Evolutionary conservation across 2,797 vertebrate species (phyloP), one percentile per base, ranked within the genome.

Genomic region (Galaxias olidus): DNA sequence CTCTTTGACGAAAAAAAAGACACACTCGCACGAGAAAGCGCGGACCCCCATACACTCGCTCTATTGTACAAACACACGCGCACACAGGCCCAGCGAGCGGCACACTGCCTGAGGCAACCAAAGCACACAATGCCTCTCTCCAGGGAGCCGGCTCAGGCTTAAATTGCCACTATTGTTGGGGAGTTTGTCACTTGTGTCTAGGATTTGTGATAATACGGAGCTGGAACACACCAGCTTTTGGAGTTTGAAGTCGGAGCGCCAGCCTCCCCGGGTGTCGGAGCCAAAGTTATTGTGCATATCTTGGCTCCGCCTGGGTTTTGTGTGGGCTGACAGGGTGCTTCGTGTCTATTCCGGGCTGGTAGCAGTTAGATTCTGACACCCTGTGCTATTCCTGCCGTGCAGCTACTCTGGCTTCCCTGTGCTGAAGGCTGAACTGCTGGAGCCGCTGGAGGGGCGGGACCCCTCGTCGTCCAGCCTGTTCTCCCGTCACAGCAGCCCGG

Each of bases 331-430:
- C 30, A 6, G 30, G 3, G 30, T 6, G 30, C 30, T 30, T 6
- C 30, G 30, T 30, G 30, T 30, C 30, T 30, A 30, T 30, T 30
- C 30, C 30, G 30, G 30, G 30, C 30, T 6, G 30, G 3, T 30
- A 30, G 30, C n/a, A n/a, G 30, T 30, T 30, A 2, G 30, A 30
- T 6, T 30, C 30, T 30, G 30, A 30, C n/a, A n/a, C 3, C 30
- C 3, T 30, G 30, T 30, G 30, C 30, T 30, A 6, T 30, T 30
- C 30, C 30, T 6, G 30, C 30, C 30, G 30, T 30, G 30, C 86
- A 99, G 98, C 86, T 99, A 99, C 84, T 93, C 86, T 61, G 95
- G 95, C 30, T 99, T 99, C 82, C 98, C 98, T 53, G 96, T 96
- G 73, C 89, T 99, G 72, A 95, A 83, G 61, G 79, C 92, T 63